phyloP scores from a whole-genome alignment of 2,113 vertebrate genomes.

The Pholis gunnellus region DNA sequence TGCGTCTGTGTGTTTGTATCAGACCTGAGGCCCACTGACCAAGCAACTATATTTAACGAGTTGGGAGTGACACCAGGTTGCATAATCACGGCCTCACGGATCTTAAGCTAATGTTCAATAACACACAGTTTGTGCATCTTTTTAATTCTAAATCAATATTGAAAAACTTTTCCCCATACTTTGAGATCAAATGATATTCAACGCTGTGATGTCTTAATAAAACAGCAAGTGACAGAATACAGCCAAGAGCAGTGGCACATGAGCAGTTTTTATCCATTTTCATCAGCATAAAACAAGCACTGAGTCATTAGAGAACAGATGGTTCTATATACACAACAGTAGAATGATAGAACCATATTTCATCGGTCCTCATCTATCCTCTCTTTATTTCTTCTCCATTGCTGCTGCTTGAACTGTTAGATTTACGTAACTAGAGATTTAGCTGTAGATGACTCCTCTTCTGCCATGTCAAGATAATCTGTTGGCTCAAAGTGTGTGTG shows the following conservation, averaged over 20 bases:
- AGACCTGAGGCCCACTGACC: too few relatives aligned
- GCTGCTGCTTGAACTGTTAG: slow-evolving; percentile 2
- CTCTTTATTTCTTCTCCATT: background rate
- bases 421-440: slow-evolving; percentile 54
- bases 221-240: background rate
- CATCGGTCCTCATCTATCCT: background rate
- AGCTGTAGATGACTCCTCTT: slow-evolving; percentile 35
- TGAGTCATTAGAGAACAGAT: background rate
- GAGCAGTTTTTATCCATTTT: background rate
- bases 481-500: slow-evolving; percentile 12
- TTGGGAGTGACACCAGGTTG: too few relatives aligned
- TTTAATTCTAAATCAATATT: too few relatives aligned
- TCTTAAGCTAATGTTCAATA: too few relatives aligned
- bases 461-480: slow-evolving; percentile 55
- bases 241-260: background rate
- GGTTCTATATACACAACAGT: background rate
- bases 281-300: background rate
- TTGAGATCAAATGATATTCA: background rate
- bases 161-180: background rate
- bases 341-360: slow-evolving; percentile 1
- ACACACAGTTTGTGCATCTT: too few relatives aligned
- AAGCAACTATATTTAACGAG: too few relatives aligned
- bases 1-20: too few relatives aligned
- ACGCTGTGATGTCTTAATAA: too few relatives aligned
- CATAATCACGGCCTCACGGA: background rate